Evolutionary conservation across 2,113 vertebrate species (phyloP), one percentile per base, ranked within the genome.

Genomic region (Megaceryle torquata): DNA sequence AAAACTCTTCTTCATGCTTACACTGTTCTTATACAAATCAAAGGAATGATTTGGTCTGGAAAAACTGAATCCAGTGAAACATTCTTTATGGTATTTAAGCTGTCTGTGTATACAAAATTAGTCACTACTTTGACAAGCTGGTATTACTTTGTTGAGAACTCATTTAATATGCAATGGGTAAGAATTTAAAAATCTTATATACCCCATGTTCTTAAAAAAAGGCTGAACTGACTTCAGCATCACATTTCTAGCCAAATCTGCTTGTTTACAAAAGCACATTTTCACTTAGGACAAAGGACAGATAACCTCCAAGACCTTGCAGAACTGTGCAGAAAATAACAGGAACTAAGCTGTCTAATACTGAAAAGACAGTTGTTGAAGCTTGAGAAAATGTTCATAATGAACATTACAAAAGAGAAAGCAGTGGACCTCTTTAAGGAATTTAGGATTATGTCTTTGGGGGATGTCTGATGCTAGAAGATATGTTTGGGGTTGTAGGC

Each of bases 241-340:
- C 50, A 56, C 39, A 17, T 17, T 3, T 85, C 56, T 17, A 56
- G 67, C 60, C 56, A 84, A 90, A 87, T 19, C 28, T 54, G 33
- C 64, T 90, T 93, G 83, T 83, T 94, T 91, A 82, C 80, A 44
- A 61, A 96, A 92, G 64, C 83, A 84, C 57, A 54, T 72, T 94
- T 15, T 77, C 57, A 82, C n/a, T 44, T 35, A 80, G 48, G 86
- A 89, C 88, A 97, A 93, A 88, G 18, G 71, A 72, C 39, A 96
- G 81, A 95, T 97, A 94, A 96, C 96, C 93, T 79, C 50, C 15
- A 79, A 60, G 81, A 91, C 78, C 94, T 57, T 69, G 50, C 22
- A 79, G 48, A 86, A 79, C 39, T 67, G 31, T 67, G 76, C 51
- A 94, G 92, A 83, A 97, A 95, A 96, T 88, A 97, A 95, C 91